phyloP scores from a whole-genome alignment of 2,888 invertebrate species.

The Metellina segmentata region DNA sequence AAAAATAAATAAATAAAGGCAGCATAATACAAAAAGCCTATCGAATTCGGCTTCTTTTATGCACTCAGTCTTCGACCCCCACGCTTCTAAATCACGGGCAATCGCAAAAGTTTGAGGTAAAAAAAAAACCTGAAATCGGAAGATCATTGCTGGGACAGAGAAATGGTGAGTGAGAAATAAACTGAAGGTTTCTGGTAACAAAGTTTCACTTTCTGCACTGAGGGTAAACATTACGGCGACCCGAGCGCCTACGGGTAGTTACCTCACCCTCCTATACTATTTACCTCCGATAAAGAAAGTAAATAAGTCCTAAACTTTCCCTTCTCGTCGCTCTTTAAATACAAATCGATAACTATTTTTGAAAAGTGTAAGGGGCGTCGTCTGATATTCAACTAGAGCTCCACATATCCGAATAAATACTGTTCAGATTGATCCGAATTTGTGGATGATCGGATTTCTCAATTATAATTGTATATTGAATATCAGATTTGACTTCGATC shows the following conservation, averaged over 20 bases:
- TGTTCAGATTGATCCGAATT: no score
- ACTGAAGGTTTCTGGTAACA: conserved; percentile 55
- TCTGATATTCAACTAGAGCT: no score
- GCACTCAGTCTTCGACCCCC: conserved; percentile 14
- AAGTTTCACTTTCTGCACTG: conserved; percentile 53
- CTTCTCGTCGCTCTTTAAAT: background rate
- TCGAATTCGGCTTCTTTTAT: conserved; percentile 27
- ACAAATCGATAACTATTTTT: background rate
- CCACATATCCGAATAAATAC: no score
- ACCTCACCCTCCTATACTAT: background rate
- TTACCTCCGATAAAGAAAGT: conserved; percentile 4
- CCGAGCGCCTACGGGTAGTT: background rate
- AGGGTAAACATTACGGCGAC: conserved; percentile 14
- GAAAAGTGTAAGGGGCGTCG: no score
- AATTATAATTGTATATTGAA: no score
- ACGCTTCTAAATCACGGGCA: conserved; percentile 47
- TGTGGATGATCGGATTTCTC: no score
- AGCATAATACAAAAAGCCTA: conserved; percentile 8
- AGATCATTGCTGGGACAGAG: conserved; percentile 44
- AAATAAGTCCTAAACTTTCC: background rate
- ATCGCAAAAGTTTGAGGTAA: conserved; percentile 43
- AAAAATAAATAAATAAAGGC: conserved; percentile 50
- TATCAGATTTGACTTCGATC: no score
- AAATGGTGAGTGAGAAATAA: conserved; percentile 17
- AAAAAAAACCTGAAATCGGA: conserved; percentile 49